A percentile compares a stretch with the other conserved stretches of the same genome.
phyloP scores from a whole-genome alignment of 2,888 invertebrate genomes.

The Ectropis crepuscularia region DNA sequence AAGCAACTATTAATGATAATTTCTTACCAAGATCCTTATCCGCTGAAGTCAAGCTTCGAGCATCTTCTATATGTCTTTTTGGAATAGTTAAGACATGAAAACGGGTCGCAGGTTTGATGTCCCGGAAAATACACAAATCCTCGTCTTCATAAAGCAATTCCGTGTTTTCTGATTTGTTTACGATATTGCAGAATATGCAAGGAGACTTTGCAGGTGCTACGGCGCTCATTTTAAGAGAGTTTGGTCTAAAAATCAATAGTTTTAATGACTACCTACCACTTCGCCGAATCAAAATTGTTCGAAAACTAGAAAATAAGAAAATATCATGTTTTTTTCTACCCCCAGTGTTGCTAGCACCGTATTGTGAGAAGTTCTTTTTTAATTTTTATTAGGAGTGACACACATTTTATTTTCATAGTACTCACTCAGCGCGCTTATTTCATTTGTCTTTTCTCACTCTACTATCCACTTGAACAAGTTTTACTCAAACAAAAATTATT shows the following conservation, averaged over 20 bases:
- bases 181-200: conserved; percentile 92
- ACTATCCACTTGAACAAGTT: no score
- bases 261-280: not conserved
- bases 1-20: conserved; percentile 3
- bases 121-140: conserved; percentile 90
- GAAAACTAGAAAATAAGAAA: no score
- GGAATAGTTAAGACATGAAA: conserved; percentile 92
- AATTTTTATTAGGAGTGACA: no score
- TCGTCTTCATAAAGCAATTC: conserved; percentile 90
- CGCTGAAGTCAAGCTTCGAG: conserved; percentile 86
- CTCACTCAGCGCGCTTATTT: no score
- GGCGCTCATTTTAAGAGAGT: conserved; percentile 49
- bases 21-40: conserved; percentile 89
- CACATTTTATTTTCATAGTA: no score
- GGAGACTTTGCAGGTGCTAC: conserved; percentile 53
- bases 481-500: no score
- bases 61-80: conserved; percentile 90
- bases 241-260: conserved; percentile 1
- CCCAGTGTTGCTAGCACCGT: no score
- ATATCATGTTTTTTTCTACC: no score
- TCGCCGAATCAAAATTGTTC: no score
- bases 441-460: no score
- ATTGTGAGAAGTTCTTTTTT: no score
- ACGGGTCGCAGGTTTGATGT: conserved; percentile 92
- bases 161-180: conserved; percentile 84